These are phyloP conservation scores for Muscicapa striata DNA, from an alignment of 2,797 vertebrate genomes.

Conservation along the genomic window DNA sequence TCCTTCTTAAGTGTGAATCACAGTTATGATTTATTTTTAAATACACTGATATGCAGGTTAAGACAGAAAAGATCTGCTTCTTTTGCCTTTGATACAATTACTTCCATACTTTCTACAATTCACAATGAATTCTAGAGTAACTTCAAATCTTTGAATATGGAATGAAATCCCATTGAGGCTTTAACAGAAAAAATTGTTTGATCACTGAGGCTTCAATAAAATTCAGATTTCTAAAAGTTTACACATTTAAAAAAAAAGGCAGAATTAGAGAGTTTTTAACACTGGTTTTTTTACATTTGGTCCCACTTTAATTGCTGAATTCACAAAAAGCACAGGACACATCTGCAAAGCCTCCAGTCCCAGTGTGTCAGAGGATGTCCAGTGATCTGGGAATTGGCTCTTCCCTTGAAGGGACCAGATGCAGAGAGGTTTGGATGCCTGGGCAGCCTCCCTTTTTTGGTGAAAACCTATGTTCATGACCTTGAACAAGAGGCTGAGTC, in stretches of 20 bases:
- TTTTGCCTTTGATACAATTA: not conserved
- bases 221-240: not conserved
- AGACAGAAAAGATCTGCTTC: not conserved
- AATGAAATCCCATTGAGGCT: not conserved
- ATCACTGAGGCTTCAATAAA: not conserved
- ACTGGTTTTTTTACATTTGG: not conserved
- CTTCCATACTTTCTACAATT: not conserved
- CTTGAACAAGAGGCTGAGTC: not conserved
- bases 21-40: not conserved
- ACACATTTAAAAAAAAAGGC: not conserved
- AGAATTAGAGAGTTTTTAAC: not conserved
- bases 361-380: not conserved
- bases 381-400: not conserved
- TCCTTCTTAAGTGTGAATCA: not conserved
- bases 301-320: not conserved
- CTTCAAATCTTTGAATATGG: not conserved
- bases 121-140: not conserved
- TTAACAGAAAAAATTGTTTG: not conserved
- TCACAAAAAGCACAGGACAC: not conserved
- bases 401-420: not conserved
- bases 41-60: not conserved
- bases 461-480: fast-evolving
- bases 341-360: not conserved
- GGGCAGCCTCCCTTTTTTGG: not conserved
- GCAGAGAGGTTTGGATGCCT: not conserved